Evolutionary conservation across 2,888 invertebrate species (phyloP), one percentile per base, ranked within the genome.

Genomic region (Serrognathus titanus): DNA sequence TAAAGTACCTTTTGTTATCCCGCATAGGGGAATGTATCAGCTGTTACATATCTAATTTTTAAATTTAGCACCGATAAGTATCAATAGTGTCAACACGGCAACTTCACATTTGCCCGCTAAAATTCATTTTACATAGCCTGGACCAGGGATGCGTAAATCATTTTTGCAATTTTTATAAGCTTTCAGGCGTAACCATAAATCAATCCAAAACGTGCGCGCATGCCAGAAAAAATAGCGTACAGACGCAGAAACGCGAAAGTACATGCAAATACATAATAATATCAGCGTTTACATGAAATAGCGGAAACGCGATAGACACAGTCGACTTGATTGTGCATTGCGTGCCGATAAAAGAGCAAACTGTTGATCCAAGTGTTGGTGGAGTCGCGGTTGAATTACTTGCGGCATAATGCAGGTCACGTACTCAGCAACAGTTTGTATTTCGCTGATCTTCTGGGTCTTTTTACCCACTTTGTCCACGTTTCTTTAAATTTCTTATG

Each of bases 401-500:
- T 50, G 39, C 31, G 45, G 55, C 54, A 48, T 48, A 51, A 64
- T 64, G 64, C 64, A 58, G 63, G 58, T 64, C 64, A 64, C 64
- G 64, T 64, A 55, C 50, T 24, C 54, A 63, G 63, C 64, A 64
- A 63, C 64, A 64, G 64, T 64, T 64, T 63, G 64, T 60, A 43
- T 43, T 43, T 43, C 43, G 43, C 16, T 43, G 43, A 43, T 43
- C 43, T 43, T 43, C 20, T 43, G 43, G 43, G 43, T 43, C 52
- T 35, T 45, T 52, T 52, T 50, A 40, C 39, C 39, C 51, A 31
- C 51, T 51, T 45, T 45, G 52, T 52, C 35, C 52, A 40, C 52
- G 43, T 24, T 12, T n/a, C 52, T 45, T 52, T 52, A 52, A 52
- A 52, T 52, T 52, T 52, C 52, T 52, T 52, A 52, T 52, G 43